phyloP scores from a whole-genome alignment of 2,113 vertebrate species.

The Ahaetulla prasina region DNA sequence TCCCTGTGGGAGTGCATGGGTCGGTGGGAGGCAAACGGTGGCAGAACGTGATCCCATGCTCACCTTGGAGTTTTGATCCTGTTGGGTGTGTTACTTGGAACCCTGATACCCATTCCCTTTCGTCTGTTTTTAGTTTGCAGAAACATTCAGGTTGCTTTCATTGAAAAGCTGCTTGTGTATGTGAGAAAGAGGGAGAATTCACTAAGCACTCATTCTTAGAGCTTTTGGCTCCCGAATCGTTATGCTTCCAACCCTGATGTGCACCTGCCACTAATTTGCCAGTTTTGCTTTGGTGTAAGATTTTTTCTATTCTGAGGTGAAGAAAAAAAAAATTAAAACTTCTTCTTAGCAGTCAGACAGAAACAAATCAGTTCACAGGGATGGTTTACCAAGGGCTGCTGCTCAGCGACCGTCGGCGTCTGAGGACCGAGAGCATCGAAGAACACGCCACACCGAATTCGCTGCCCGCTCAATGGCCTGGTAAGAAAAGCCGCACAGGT shows the following conservation, averaged over 20 bases:
- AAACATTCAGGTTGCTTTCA: not conserved
- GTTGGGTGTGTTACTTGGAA: too few relatives aligned
- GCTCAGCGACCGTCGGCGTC: constrained; percentile 88
- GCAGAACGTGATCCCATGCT: too few relatives aligned
- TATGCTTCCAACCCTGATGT: not conserved
- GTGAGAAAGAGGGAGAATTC: too few relatives aligned
- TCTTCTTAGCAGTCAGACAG: constrained; percentile 80
- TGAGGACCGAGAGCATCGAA: constrained; percentile 95
- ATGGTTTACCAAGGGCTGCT: constrained; percentile 97
- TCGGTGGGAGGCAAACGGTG: too few relatives aligned
- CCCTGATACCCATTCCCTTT: not conserved
- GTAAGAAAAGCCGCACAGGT: constrained; percentile 63
- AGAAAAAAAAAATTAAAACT: not conserved
- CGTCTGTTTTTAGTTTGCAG: not conserved
- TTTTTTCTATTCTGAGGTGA: not conserved
- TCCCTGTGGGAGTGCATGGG: too few relatives aligned
- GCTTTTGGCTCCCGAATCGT: not conserved
- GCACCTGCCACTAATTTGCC: not conserved
- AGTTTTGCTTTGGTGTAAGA: not conserved
- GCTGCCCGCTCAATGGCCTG: constrained; percentile 92
- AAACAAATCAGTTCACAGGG: constrained; percentile 92
- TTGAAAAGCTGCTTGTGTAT: not conserved
- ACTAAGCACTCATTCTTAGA: not conserved
- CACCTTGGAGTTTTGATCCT: too few relatives aligned
- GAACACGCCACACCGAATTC: constrained; percentile 93